A percentile compares a stretch with the other conserved stretches of the same genome.
These are phyloP conservation scores for Tiliacea aurago DNA, from an alignment of 2,888 invertebrate genomes.

Conservation along the genomic window DNA sequence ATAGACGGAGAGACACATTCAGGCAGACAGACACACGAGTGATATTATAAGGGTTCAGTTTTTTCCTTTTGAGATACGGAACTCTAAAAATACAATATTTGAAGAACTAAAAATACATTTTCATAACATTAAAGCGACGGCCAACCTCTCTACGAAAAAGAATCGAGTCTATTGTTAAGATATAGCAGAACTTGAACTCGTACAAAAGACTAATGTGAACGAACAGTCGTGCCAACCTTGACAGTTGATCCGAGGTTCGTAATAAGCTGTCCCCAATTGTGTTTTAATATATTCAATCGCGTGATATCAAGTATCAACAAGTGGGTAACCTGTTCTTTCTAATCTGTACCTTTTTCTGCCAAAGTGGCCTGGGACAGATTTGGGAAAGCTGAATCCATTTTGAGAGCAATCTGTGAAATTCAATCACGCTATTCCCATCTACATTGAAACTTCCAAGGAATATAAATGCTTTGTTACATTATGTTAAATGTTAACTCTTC, in stretches of 20 bases:
- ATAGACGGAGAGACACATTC: no score
- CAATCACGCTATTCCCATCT: neutral
- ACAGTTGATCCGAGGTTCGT: constrained; percentile 32
- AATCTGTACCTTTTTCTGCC: constrained; percentile 1
- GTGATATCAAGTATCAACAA: constrained; percentile 16
- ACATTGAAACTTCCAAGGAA: neutral
- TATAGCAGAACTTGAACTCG: constrained; percentile 25
- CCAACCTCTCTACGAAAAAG: constrained; percentile 3
- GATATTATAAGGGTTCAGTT: no score
- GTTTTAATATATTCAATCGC: constrained; percentile 52
- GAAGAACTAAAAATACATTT: constrained; percentile 6
- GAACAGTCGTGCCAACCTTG: constrained; percentile 53
- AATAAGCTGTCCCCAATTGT: constrained; percentile 36
- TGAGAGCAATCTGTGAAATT: neutral
- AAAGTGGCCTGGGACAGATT: neutral
- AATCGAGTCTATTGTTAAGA: constrained; percentile 42
- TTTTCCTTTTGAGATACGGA: no score
- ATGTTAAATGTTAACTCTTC: neutral
- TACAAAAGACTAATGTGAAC: constrained; percentile 52
- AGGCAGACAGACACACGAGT: no score
- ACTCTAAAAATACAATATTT: constrained; percentile 18
- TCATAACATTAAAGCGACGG: neutral
- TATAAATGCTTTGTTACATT: neutral
- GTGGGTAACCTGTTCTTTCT: constrained; percentile 33
- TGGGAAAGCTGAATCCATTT: neutral